Percentiles rank a stretch among this genome's conserved stretches.
phyloP scores from a whole-genome alignment of 2,113 vertebrate genomes.

The Notarius quadriscutis region DNA sequence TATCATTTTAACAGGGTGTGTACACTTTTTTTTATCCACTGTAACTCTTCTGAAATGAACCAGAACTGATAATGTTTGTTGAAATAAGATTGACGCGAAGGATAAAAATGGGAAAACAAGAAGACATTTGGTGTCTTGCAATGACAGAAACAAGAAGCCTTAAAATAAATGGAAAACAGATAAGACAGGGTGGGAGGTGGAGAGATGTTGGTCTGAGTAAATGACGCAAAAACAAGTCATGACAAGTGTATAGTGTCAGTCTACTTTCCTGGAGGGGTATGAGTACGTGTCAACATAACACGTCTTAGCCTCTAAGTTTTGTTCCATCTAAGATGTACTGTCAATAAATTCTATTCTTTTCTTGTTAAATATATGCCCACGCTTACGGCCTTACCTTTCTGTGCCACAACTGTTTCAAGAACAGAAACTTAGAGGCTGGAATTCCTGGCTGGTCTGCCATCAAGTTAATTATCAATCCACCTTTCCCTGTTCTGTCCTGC shows the following conservation, averaged over 20 bases:
- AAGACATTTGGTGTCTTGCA: neutral
- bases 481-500: neutral
- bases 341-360: neutral
- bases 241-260: neutral
- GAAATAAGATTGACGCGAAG: neutral
- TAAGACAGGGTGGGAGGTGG: no score
- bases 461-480: constrained; percentile 3
- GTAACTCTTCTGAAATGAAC: neutral
- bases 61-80: neutral
- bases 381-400: neutral
- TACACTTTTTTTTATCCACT: no score
- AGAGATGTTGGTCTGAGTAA: neutral
- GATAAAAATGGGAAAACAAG: neutral
- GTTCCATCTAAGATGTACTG: neutral
- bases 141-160: neutral
- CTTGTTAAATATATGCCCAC: neutral
- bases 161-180: constrained; percentile 1
- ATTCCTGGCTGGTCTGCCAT: constrained; percentile 17
- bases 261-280: neutral
- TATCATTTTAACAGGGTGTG: no score
- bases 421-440: neutral
- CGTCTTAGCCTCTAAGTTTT: neutral
- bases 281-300: neutral
- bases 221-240: neutral
- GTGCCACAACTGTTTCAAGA: neutral